Percentiles rank a stretch among this genome's conserved stretches.
Conservation (phyloP, 2,113 vertebrate species). For the Macaca fascicularis region DNA sequence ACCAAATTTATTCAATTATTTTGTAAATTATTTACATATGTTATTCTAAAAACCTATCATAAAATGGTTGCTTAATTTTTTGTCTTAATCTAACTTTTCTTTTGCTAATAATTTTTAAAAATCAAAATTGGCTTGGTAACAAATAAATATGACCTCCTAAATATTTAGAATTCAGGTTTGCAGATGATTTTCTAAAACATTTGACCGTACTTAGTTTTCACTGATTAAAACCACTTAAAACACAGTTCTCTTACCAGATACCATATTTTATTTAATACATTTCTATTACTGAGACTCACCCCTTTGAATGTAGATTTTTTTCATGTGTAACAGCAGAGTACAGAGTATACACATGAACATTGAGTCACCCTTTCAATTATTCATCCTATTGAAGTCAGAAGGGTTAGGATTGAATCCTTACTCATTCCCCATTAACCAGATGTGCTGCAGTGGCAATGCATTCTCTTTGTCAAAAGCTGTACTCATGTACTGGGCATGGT, state of each 20-base stretch:
- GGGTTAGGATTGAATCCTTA: neutral
- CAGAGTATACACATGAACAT: neutral
- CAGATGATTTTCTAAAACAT: neutral
- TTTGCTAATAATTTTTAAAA: neutral
- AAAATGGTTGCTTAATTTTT: neutral
- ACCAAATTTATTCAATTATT: slow-evolving; percentile 26
- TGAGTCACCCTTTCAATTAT: neutral
- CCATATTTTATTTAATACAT: neutral
- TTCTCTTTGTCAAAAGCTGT: neutral
- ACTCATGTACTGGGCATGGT: neutral
- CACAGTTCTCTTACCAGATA: neutral
- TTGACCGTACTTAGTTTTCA: neutral
- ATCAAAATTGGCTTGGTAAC: neutral
- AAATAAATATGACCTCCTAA: neutral
- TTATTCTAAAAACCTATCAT: slow-evolving; percentile 15
- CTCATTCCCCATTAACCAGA: neutral
- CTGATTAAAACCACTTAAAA: neutral
- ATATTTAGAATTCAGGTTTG: neutral
- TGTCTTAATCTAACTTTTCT: neutral
- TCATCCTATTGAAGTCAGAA: neutral
- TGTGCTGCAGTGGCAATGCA: neutral
- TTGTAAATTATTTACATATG: slow-evolving; percentile 58
- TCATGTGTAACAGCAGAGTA: neutral
- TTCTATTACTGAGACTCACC: neutral
- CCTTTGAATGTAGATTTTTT: neutral